Conservation (phyloP, 1,140 invertebrate genomes). For the Gonioctena quinquepunctata region DNA sequence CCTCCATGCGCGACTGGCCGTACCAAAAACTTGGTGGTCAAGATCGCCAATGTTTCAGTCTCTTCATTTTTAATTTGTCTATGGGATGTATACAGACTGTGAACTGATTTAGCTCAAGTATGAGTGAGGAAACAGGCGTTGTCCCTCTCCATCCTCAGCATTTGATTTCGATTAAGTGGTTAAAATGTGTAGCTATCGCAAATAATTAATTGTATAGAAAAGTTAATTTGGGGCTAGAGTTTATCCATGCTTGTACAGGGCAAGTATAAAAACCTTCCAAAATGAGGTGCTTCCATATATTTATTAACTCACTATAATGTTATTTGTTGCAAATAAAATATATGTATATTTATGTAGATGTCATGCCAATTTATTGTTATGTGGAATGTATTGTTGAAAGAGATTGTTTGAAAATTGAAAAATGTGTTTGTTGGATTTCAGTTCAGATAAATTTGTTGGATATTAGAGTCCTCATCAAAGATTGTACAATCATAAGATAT, state of each 20-base stretch:
- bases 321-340: background rate
- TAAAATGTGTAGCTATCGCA: constrained; percentile 55
- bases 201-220: constrained; percentile 40
- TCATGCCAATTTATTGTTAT: background rate
- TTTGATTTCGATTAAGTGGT: constrained; percentile 28
- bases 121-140: too few relatives aligned
- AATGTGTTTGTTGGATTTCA: too few relatives aligned
- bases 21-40: too few relatives aligned
- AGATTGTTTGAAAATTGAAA: background rate
- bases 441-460: too few relatives aligned
- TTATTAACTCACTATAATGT: background rate
- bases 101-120: too few relatives aligned
- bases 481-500: too few relatives aligned
- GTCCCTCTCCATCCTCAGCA: too few relatives aligned
- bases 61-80: too few relatives aligned
- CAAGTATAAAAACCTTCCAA: constrained; percentile 4
- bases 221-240: constrained; percentile 2
- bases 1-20: too few relatives aligned
- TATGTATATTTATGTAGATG: background rate
- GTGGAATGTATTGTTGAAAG: background rate
- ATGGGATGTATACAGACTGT: too few relatives aligned
- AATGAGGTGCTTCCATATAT: constrained; percentile 8
- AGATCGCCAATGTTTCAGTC: too few relatives aligned
- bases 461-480: too few relatives aligned
- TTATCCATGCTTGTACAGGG: constrained; percentile 4